phyloP scores from a whole-genome alignment of 2,888 invertebrate genomes.

The Malachius bipustulatus region DNA sequence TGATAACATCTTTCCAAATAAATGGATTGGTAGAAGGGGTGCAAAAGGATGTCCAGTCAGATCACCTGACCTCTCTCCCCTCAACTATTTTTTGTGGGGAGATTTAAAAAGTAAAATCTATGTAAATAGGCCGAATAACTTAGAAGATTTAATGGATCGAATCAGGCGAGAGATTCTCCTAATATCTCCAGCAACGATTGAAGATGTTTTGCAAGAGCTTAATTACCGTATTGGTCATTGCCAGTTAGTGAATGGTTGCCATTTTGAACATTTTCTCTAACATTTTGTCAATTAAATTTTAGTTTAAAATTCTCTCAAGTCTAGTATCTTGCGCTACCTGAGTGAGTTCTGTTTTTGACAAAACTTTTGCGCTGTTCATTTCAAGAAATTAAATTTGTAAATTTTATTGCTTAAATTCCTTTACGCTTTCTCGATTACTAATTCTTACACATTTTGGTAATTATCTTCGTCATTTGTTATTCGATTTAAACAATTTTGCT shows the following conservation, averaged over 20 bases:
- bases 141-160: conserved; percentile 10
- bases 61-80: conserved; percentile 11
- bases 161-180: conserved; percentile 9
- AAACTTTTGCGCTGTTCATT: too few species aligned
- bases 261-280: too few species aligned
- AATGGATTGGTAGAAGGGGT: conserved; percentile 11
- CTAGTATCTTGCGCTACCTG: too few species aligned
- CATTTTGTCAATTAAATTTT: too few species aligned
- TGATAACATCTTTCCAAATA: conserved; percentile 6
- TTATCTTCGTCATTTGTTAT: too few species aligned
- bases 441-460: too few species aligned
- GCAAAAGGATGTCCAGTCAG: conserved; percentile 12
- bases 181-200: conserved; percentile 10
- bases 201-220: conserved; percentile 8
- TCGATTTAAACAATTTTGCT: too few species aligned
- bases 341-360: too few species aligned
- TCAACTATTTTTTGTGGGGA: conserved; percentile 14
- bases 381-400: too few species aligned
- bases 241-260: conserved; percentile 7
- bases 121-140: conserved; percentile 8
- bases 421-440: too few species aligned
- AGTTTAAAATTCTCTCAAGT: too few species aligned
- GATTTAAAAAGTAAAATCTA: conserved; percentile 10
- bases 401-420: too few species aligned
- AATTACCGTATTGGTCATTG: conserved; percentile 5